Conservation (phyloP, 2,797 vertebrate genomes). For the Chelmon rostratus region DNA sequence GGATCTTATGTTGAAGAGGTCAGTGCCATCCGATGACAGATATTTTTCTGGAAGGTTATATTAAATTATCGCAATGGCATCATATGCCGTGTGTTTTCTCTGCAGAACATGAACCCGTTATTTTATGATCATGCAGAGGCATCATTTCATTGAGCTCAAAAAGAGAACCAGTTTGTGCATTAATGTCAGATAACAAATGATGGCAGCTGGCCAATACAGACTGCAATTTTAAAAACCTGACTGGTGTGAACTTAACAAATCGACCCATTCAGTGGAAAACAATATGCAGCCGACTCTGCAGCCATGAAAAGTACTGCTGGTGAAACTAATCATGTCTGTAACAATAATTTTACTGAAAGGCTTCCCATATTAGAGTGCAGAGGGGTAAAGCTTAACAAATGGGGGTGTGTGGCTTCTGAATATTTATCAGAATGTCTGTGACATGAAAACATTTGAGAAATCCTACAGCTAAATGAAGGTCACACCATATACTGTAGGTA, state of each 20-base stretch:
- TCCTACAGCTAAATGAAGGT: not conserved
- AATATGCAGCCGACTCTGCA: slow-evolving; percentile 37
- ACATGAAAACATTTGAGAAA: not conserved
- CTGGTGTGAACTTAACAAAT: slow-evolving; percentile 12
- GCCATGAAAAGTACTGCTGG: slow-evolving; percentile 6
- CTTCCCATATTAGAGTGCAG: not conserved
- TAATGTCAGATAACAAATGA: slow-evolving; percentile 37
- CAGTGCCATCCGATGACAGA: slow-evolving; percentile 9
- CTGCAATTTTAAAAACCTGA: slow-evolving; percentile 20
- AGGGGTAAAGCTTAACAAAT: not conserved
- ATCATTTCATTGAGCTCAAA: slow-evolving; percentile 24
- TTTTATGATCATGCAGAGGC: slow-evolving; percentile 28
- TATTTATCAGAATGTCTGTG: not conserved
- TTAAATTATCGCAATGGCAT: slow-evolving; percentile 9
- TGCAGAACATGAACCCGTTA: slow-evolving; percentile 4
- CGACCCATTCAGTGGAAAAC: slow-evolving; percentile 16
- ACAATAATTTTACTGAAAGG: not conserved
- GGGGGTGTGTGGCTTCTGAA: not conserved
- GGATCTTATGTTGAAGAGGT: slow-evolving; percentile 20
- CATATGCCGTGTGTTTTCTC: not conserved
- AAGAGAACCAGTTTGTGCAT: slow-evolving; percentile 22
- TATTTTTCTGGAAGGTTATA: slow-evolving; percentile 14
- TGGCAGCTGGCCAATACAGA: not conserved
- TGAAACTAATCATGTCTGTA: slow-evolving; percentile 5
- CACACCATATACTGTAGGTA: no score